Percentiles rank a stretch among this genome's conserved stretches.
Evolutionary conservation across 1,140 invertebrate species (phyloP).

Genomic region (Pararge aegeria): DNA sequence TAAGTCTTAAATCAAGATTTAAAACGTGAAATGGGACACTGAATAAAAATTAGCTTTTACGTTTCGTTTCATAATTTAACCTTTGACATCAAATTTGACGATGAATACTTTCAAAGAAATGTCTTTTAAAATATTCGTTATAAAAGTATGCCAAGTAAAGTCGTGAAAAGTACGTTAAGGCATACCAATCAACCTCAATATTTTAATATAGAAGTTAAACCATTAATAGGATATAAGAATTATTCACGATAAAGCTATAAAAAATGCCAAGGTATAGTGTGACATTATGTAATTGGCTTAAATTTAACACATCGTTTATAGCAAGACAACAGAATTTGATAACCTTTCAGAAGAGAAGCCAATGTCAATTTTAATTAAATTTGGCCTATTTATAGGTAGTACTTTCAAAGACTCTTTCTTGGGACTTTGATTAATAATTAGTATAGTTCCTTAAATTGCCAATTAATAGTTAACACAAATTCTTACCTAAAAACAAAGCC

Average conservation of each 20-base stretch:
- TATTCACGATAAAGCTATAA: conserved; percentile 1
- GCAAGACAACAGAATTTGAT: background rate
- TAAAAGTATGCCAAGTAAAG: background rate
- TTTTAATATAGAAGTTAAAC: conserved; percentile 5
- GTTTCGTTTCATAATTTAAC: no score
- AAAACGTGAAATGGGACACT: no score
- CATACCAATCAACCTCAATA: conserved; percentile 8
- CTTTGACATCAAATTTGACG: no score
- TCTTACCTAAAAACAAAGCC: no score
- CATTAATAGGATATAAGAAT: conserved; percentile 12
- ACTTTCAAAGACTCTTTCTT: no score
- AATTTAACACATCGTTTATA: conserved; percentile 4
- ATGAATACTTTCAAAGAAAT: no score
- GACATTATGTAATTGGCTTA: conserved; percentile 3
- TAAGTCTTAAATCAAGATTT: no score
- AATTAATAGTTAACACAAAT: no score
- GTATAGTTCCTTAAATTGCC: no score
- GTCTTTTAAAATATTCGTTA: background rate
- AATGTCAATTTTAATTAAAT: background rate
- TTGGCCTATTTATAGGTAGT: background rate
- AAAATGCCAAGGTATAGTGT: background rate
- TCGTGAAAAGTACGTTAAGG: no score
- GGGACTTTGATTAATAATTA: no score
- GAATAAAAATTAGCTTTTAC: no score
- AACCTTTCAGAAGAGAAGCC: background rate